These are phyloP conservation scores for Microctenopoma steveboyesi DNA, from an alignment of 2,797 vertebrate genomes.

Conservation along the genomic window DNA sequence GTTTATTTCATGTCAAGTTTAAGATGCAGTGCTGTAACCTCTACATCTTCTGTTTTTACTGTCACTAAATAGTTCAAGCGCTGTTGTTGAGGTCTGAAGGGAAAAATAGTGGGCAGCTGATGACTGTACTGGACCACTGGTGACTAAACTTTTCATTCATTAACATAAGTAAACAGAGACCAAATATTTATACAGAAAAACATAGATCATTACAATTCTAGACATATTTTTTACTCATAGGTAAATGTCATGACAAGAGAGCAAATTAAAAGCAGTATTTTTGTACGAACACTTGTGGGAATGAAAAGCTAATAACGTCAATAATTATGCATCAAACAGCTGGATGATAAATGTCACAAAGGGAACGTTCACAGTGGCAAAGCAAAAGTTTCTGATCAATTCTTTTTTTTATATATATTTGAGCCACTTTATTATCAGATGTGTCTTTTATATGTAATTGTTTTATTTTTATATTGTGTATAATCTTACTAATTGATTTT, in stretches of 20 bases:
- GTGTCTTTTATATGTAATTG: slow-evolving; percentile 66
- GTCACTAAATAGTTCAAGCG: slow-evolving; percentile 23
- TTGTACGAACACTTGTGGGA: slow-evolving; percentile 67
- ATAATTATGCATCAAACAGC: slow-evolving; percentile 26
- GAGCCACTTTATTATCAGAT: slow-evolving; percentile 81
- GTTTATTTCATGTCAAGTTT: slow-evolving; percentile 49
- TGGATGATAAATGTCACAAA: slow-evolving; percentile 49
- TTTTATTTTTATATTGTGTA: slow-evolving; percentile 78
- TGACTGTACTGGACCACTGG: slow-evolving; percentile 18
- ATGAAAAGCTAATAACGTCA: slow-evolving; percentile 62
- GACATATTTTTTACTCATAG: not conserved
- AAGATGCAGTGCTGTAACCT: slow-evolving; percentile 25
- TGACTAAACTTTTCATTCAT: slow-evolving; percentile 17
- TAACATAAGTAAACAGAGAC: slow-evolving; percentile 45
- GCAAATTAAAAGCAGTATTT: slow-evolving; percentile 40
- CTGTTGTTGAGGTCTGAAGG: slow-evolving; percentile 11
- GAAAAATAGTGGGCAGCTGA: slow-evolving; percentile 17
- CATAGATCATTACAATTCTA: not conserved
- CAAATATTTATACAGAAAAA: slow-evolving; percentile 54
- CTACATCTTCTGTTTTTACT: slow-evolving; percentile 5
- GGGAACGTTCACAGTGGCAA: slow-evolving; percentile 49
- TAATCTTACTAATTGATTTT: slow-evolving; percentile 70
- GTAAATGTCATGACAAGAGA: slow-evolving; percentile 11
- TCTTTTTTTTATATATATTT: slow-evolving; percentile 68
- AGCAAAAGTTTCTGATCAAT: slow-evolving; percentile 43